A percentile compares a stretch with the other conserved stretches of the same genome.
Conservation (phyloP, 2,113 vertebrate genomes). For the Erythrocebus patas region DNA sequence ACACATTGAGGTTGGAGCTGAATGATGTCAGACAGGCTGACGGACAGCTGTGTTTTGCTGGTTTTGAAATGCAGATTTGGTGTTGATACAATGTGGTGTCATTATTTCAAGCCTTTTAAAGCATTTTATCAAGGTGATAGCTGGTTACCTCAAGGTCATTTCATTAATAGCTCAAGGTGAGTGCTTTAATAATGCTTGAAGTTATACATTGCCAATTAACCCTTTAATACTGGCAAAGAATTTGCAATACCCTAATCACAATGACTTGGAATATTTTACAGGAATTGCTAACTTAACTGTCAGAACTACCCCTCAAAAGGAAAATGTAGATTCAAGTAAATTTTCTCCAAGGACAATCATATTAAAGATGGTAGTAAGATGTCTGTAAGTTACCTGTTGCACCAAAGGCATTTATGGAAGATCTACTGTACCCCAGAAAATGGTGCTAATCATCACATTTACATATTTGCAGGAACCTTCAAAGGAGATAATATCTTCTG, state of each 20-base stretch:
- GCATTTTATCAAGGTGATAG: constrained; percentile 44
- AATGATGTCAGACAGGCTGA: constrained; percentile 61
- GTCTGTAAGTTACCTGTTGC: neutral
- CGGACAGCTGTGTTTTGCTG: constrained; percentile 54
- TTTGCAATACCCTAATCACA: neutral
- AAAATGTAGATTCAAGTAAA: neutral
- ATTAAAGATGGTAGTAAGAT: neutral
- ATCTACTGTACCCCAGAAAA: neutral
- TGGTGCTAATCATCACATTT: neutral
- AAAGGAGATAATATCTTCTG: neutral
- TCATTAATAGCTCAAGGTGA: constrained; percentile 43
- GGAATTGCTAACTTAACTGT: neutral
- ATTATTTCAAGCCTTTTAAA: constrained; percentile 51
- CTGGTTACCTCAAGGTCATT: constrained; percentile 52
- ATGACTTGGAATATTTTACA: neutral
- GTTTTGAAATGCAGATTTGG: constrained; percentile 73
- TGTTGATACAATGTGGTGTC: constrained; percentile 31
- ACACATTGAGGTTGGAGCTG: constrained; percentile 33
- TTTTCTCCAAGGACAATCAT: neutral
- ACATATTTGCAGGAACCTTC: neutral
- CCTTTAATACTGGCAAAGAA: neutral
- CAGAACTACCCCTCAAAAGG: neutral
- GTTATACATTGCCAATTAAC: constrained; percentile 15
- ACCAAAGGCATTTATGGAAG: neutral
- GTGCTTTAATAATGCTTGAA: neutral